Evolutionary conservation across 2,797 vertebrate genomes (phyloP).

Genomic region (Sebastolobus altivelis): DNA sequence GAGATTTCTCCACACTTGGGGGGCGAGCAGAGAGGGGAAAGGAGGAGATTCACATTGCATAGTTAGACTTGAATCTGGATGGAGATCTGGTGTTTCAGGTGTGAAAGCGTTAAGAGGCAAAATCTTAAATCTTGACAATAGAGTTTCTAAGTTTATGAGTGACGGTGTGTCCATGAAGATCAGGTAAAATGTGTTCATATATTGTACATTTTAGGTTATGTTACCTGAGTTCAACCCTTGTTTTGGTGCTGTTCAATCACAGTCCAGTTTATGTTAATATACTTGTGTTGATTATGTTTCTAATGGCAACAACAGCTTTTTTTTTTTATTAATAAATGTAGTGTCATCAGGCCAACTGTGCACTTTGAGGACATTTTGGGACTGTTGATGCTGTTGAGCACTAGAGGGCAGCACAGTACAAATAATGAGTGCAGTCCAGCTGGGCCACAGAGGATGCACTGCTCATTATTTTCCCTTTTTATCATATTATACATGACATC

Average conservation of each 20-base stretch:
- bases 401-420: conserved; percentile 78
- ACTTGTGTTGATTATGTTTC: background rate
- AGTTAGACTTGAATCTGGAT: background rate
- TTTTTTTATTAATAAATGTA: background rate
- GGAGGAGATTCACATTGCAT: background rate
- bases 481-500: background rate
- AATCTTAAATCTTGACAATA: background rate
- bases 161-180: background rate
- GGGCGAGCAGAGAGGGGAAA: background rate
- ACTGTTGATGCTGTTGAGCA: conserved; percentile 42
- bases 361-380: background rate
- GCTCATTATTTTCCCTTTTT: background rate
- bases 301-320: background rate
- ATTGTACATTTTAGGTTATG: background rate
- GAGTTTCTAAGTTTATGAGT: background rate
- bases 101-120: background rate
- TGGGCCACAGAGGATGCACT: background rate
- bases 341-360: background rate
- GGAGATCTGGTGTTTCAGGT: background rate
- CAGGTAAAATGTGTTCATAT: background rate
- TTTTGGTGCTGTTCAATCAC: background rate
- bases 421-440: conserved; percentile 14
- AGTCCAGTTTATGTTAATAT: background rate
- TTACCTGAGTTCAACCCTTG: background rate
- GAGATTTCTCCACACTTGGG: conserved; percentile 23